Conservation (phyloP, 2,797 vertebrate species). For the Artibeus jamaicensis region DNA sequence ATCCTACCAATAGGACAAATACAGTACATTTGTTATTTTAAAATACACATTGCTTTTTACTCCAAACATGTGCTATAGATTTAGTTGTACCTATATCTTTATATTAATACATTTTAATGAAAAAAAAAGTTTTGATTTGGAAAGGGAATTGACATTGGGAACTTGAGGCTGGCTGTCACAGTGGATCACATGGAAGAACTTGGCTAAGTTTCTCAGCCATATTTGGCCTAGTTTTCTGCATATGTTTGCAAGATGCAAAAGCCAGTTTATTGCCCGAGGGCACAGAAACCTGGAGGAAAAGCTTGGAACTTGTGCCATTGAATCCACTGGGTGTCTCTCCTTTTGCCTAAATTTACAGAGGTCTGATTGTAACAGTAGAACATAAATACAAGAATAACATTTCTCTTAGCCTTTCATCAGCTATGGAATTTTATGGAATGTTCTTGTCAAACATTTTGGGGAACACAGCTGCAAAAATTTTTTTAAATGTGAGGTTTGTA, state of each 20-base stretch:
- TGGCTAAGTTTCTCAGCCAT: slow-evolving; percentile 65
- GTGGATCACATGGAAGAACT: slow-evolving; percentile 62
- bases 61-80: not conserved
- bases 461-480: not conserved
- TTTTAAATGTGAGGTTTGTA: not conserved
- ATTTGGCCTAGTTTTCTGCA: slow-evolving; percentile 71
- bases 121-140: slow-evolving; percentile 49
- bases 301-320: slow-evolving; percentile 15
- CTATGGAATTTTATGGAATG: not conserved
- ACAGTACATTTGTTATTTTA: not conserved
- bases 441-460: not conserved
- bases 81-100: slow-evolving; percentile 36
- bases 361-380: not conserved
- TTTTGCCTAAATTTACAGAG: slow-evolving; percentile 13
- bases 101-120: slow-evolving; percentile 39
- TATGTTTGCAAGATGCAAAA: slow-evolving; percentile 80
- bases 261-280: slow-evolving; percentile 43
- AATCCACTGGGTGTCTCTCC: slow-evolving; percentile 23
- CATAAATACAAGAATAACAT: not conserved
- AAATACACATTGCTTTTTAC: not conserved
- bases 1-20: not conserved
- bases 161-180: slow-evolving; percentile 62
- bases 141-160: slow-evolving; percentile 55
- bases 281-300: slow-evolving; percentile 20
- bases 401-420: not conserved